These are phyloP conservation scores for Mechanitis mazaeus DNA, from an alignment of 2,888 invertebrate species.

Conservation along the genomic window DNA sequence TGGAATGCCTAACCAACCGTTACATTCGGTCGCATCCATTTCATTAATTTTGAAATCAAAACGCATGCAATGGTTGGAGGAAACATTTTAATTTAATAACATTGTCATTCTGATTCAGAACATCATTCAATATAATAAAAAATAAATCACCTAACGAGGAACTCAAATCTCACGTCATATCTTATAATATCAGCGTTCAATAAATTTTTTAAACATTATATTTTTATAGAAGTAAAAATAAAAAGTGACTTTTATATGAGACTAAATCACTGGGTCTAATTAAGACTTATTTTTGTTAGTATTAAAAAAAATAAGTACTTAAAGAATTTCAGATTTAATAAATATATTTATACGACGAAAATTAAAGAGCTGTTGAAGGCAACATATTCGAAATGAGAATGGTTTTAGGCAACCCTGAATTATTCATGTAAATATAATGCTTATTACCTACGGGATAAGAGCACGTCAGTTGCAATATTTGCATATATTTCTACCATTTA, in stretches of 20 bases:
- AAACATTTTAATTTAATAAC: neutral
- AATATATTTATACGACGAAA: slow-evolving; percentile 4
- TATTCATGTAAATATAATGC: slow-evolving; percentile 12
- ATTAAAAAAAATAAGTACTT: too few species aligned
- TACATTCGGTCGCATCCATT: slow-evolving; percentile 30
- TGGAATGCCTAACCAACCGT: slow-evolving; percentile 28
- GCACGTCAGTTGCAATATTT: slow-evolving; percentile 2
- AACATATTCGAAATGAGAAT: slow-evolving; percentile 13
- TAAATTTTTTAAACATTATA: too few species aligned
- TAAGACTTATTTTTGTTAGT: too few species aligned
- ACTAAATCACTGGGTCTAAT: too few species aligned
- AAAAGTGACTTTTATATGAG: too few species aligned
- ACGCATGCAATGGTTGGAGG: slow-evolving; percentile 3
- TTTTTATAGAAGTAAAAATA: too few species aligned
- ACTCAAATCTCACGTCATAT: too few species aligned
- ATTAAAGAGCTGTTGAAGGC: slow-evolving; percentile 12
- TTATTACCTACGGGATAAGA: slow-evolving; percentile 6
- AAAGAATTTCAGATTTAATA: too few species aligned
- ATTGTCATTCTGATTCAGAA: too few species aligned
- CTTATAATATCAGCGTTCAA: too few species aligned
- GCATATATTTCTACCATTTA: slow-evolving; percentile 11
- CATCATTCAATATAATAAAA: neutral
- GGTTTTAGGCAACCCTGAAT: neutral
- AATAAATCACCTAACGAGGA: neutral
- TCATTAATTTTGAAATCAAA: slow-evolving; percentile 35